A percentile compares a stretch with the other conserved stretches of the same genome.
Evolutionary conservation across 2,797 vertebrate genomes (phyloP).

Genomic region (Arrhamphus sclerolepis): DNA sequence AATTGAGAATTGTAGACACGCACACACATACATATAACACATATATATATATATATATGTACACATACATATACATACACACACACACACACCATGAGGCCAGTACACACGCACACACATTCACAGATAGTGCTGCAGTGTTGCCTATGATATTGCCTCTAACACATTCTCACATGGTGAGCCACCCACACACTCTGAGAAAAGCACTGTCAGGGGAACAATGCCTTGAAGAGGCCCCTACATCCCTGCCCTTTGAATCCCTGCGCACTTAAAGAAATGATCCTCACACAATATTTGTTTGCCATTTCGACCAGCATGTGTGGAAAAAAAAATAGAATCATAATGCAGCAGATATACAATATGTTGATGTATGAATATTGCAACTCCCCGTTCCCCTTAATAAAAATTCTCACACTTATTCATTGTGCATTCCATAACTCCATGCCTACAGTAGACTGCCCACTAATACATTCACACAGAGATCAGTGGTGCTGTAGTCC

Average conservation of each 20-base stretch:
- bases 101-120: conserved; percentile 70
- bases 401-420: conserved; percentile 69
- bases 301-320: conserved; percentile 44
- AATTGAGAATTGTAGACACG: conserved; percentile 77
- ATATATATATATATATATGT: too few species aligned
- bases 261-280: conserved; percentile 70
- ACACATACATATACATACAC: conserved; percentile 9
- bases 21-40: conserved; percentile 31
- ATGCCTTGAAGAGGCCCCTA: conserved; percentile 77
- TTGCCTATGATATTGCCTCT: conserved; percentile 74
- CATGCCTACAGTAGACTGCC: conserved; percentile 76
- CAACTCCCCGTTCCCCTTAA: conserved; percentile 46
- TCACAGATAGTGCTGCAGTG: conserved; percentile 68
- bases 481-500: conserved; percentile 77
- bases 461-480: conserved; percentile 78
- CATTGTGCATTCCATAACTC: conserved; percentile 74
- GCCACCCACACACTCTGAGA: conserved; percentile 79
- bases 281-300: conserved; percentile 54
- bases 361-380: conserved; percentile 54
- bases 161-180: conserved; percentile 76
- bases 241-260: conserved; percentile 73
- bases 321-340: conserved; percentile 4
- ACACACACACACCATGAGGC: conserved; percentile 55
- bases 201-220: conserved; percentile 78
- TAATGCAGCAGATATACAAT: conserved; percentile 62